Evolutionary conservation across 2,888 invertebrate genomes (phyloP).

Genomic region (Bellardia bayeri): DNA sequence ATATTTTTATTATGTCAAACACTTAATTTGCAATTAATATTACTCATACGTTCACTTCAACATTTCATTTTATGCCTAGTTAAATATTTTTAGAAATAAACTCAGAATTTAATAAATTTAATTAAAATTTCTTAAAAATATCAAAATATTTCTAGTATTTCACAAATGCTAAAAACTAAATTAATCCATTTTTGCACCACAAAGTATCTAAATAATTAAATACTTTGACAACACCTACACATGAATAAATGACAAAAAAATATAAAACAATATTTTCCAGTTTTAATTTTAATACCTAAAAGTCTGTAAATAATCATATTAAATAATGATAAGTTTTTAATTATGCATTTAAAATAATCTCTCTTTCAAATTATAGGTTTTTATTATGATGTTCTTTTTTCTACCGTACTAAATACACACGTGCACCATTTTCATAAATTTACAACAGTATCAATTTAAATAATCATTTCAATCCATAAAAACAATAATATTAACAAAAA

Average conservation of each 20-base stretch:
- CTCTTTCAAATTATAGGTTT: constrained; percentile 25
- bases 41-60: too few species aligned
- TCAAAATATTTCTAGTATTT: neutral
- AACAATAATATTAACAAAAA: neutral
- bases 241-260: neutral
- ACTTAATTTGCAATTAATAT: too few species aligned
- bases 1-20: too few species aligned
- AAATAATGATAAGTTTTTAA: constrained; percentile 54
- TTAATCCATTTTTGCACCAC: neutral
- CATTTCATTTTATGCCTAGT: too few species aligned
- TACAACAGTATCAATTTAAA: constrained; percentile 54
- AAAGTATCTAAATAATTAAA: constrained; percentile 21
- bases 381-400: constrained; percentile 8
- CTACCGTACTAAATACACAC: too few species aligned
- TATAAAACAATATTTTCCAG: neutral
- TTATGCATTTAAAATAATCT: constrained; percentile 61
- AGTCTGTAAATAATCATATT: constrained; percentile 55
- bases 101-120: neutral
- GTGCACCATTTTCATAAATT: constrained; percentile 3
- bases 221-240: neutral
- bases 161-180: neutral
- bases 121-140: neutral
- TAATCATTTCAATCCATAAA: constrained; percentile 57
- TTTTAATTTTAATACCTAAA: constrained; percentile 32
- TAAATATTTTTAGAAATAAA: too few species aligned